These are phyloP conservation scores for Phocides pigmalion DNA, from an alignment of 1,140 invertebrate genomes.

Conservation along the genomic window DNA sequence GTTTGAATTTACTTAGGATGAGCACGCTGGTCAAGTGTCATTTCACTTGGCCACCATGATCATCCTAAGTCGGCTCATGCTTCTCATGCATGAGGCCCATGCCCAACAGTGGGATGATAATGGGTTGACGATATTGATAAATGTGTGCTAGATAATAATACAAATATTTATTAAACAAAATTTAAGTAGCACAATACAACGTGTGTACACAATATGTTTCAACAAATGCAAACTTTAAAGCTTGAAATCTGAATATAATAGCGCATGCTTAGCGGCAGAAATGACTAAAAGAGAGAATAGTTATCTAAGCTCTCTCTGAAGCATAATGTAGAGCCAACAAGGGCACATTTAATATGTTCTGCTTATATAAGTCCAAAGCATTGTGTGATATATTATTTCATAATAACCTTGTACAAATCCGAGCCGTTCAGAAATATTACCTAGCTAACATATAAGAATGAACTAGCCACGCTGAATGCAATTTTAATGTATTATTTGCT, in stretches of 20 bases:
- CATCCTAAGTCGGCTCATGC: no score
- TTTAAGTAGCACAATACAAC: no score
- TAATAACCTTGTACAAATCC: conserved; percentile 25
- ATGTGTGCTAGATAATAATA: no score
- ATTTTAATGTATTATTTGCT: not conserved
- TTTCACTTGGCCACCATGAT: no score
- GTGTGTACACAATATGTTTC: no score
- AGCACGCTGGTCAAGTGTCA: no score
- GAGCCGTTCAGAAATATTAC: conserved; percentile 13
- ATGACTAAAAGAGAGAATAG: conserved; percentile 17
- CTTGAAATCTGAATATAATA: conserved; percentile 14
- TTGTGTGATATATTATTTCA: conserved; percentile 19
- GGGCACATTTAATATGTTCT: conserved; percentile 19
- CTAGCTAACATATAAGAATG: conserved; percentile 10
- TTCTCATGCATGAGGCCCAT: no score
- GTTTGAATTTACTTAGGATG: no score
- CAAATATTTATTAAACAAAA: no score
- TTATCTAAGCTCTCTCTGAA: conserved; percentile 12
- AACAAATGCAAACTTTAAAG: conserved; percentile 3
- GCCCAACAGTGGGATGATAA: no score
- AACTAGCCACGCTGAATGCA: conserved; percentile 13
- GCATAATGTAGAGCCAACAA: conserved; percentile 16
- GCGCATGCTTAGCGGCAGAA: conserved; percentile 1
- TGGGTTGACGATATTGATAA: no score
- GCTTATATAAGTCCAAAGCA: conserved; percentile 18